These are phyloP conservation scores for Metallyticus violacea DNA, from an alignment of 2,888 invertebrate species.

Conservation along the genomic window DNA sequence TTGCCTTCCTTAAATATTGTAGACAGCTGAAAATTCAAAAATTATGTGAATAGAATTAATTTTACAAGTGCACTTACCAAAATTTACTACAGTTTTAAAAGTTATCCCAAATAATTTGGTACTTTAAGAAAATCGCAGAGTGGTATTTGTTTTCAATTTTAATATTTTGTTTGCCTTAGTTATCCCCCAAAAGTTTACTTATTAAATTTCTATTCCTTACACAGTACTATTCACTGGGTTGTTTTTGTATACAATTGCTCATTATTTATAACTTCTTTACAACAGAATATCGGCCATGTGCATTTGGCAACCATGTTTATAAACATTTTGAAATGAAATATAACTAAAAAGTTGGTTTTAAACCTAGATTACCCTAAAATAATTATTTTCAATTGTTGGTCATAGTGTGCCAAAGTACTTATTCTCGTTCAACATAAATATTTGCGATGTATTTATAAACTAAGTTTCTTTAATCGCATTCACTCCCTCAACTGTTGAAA, in stretches of 20 bases:
- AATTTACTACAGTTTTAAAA: no score
- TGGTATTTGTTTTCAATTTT: no score
- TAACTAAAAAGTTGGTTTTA: not conserved
- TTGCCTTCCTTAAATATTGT: not conserved
- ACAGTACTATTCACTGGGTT: not conserved
- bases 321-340: not conserved
- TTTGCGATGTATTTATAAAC: no score
- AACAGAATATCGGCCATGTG: not conserved
- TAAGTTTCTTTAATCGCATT: no score
- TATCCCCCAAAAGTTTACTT: no score
- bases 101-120: not conserved
- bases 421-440: no score
- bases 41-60: not conserved
- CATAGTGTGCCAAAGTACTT: no score
- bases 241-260: not conserved
- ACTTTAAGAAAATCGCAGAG: no score
- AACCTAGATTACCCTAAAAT: no score
- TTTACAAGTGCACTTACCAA: not conserved
- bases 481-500: no score
- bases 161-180: no score
- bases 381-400: not conserved
- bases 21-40: not conserved
- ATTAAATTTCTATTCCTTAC: not conserved
- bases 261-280: not conserved
- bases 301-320: not conserved